A percentile compares a stretch with the other conserved stretches of the same genome.
Evolutionary conservation across 2,113 vertebrate genomes (phyloP).

Genomic region (Microtus oregoni): DNA sequence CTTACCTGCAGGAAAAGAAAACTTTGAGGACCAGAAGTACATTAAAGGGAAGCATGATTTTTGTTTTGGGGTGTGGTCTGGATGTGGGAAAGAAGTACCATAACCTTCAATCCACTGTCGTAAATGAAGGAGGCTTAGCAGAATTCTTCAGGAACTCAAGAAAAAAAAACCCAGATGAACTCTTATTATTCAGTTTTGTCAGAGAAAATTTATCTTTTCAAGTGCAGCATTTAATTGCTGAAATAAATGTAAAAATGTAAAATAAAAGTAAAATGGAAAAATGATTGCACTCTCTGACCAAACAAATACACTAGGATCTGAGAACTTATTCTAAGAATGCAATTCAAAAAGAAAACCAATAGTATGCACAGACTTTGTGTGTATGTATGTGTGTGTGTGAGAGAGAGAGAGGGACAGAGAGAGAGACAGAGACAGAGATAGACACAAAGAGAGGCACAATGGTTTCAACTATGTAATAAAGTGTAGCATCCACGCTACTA

Average conservation of each 20-base stretch:
- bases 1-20: constrained; percentile 1
- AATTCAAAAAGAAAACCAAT: constrained; percentile 39
- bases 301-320: background rate
- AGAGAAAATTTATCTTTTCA: background rate
- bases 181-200: background rate
- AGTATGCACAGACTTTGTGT: background rate
- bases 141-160: constrained; percentile 17
- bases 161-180: background rate
- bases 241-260: background rate
- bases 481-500: no score
- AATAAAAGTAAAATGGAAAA: constrained; percentile 14
- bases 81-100: background rate
- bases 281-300: constrained; percentile 11
- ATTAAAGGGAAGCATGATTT: background rate
- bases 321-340: constrained; percentile 26
- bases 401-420: background rate
- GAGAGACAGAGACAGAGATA: background rate
- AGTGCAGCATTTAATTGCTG: constrained; percentile 9
- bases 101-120: background rate
- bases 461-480: no score
- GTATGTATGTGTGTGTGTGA: no score
- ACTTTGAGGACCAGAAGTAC: background rate
- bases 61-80: background rate
- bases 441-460: no score
- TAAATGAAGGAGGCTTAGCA: background rate